Evolutionary conservation across 2,888 invertebrate genomes (phyloP).

Genomic region (Drosophila villosipedis): DNA sequence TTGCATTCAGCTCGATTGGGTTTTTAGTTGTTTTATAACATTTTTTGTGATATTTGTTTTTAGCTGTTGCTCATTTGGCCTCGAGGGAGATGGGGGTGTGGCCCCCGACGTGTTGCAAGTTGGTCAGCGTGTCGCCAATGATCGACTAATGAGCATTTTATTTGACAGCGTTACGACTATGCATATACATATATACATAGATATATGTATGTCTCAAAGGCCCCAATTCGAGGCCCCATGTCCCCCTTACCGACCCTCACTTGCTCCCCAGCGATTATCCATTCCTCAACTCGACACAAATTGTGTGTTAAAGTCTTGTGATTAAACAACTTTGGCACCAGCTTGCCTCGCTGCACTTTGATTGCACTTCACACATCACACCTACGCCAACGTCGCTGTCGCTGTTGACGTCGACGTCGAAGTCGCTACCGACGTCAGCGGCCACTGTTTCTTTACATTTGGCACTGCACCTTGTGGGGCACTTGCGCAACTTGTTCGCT

Average conservation of each 20-base stretch:
- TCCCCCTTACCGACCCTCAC: neutral
- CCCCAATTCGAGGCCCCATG: neutral
- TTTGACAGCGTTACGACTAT: constrained; percentile 51
- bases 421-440: constrained; percentile 10
- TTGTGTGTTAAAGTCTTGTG: constrained; percentile 73
- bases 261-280: constrained; percentile 31
- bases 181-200: too few species aligned
- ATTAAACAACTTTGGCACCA: constrained; percentile 80
- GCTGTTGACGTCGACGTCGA: constrained; percentile 7
- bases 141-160: constrained; percentile 79
- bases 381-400: constrained; percentile 43
- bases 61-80: constrained; percentile 19
- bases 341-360: constrained; percentile 69
- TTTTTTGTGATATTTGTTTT: constrained; percentile 24
- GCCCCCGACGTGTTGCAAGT: constrained; percentile 66
- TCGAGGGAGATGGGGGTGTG: constrained; percentile 25
- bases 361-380: constrained; percentile 77
- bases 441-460: constrained; percentile 38
- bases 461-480: constrained; percentile 52
- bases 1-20: constrained; percentile 21
- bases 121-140: constrained; percentile 55
- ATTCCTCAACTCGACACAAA: constrained; percentile 53
- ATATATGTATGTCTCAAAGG: constrained; percentile 14
- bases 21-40: constrained; percentile 24
- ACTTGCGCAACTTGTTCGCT: constrained; percentile 66